A percentile compares a stretch with the other conserved stretches of the same genome.
Evolutionary conservation across 2,113 vertebrate genomes (phyloP).

Genomic region (Malurus melanocephalus): DNA sequence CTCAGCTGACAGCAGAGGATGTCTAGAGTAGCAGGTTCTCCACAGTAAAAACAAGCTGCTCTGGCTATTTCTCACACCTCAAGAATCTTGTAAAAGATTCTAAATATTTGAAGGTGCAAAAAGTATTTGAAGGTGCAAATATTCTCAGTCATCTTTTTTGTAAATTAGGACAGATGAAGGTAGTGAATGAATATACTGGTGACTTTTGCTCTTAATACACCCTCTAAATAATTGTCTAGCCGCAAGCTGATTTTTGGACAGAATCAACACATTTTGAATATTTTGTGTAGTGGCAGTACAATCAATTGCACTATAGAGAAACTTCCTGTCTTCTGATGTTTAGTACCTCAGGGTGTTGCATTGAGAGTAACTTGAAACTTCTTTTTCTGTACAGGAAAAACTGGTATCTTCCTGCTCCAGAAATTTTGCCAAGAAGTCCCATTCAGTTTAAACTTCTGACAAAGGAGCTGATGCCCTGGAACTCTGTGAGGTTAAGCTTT

Average conservation of each 20-base stretch:
- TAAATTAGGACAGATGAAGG: neutral
- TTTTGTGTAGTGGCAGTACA: neutral
- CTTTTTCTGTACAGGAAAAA: slow-evolving; percentile 78
- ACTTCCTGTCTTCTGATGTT: neutral
- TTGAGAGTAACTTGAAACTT: neutral
- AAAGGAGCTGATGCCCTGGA: slow-evolving; percentile 80
- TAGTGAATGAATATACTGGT: neutral
- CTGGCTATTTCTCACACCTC: neutral
- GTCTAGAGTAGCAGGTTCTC: neutral
- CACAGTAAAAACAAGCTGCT: neutral
- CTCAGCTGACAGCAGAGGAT: neutral
- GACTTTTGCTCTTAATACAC: neutral
- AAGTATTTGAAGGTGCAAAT: neutral
- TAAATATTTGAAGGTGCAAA: neutral
- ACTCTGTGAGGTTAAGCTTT: slow-evolving; percentile 84
- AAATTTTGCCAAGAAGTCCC: slow-evolving; percentile 77
- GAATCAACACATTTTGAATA: neutral
- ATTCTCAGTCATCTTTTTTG: neutral
- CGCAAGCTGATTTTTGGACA: neutral
- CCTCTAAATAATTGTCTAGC: neutral
- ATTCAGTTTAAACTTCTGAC: slow-evolving; percentile 83
- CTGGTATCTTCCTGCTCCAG: slow-evolving; percentile 91
- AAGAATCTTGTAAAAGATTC: neutral
- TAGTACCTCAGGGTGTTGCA: neutral
- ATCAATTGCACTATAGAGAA: neutral